Base-by-base conservation (phyloP, 2,888 invertebrate species). In the Sisyra terminalis region DNA sequence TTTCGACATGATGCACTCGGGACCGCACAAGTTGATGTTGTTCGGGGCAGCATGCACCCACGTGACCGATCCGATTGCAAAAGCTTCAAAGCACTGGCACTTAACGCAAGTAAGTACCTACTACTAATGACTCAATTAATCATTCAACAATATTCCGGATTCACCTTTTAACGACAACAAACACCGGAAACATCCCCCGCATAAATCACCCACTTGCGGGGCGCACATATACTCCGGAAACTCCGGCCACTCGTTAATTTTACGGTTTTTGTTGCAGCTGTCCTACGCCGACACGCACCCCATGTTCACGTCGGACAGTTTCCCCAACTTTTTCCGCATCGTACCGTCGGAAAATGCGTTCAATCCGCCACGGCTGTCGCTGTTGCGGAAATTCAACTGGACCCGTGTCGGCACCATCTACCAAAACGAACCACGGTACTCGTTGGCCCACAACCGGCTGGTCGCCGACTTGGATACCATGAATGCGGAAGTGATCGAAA, bases 201-300 rank as follows among this genome's bases (percentile, higher is more conserved):
- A n/a, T n/a, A n/a, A n/a, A n/a, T n/a, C n/a, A n/a, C n/a, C n/a
- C n/a, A n/a, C n/a, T n/a, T n/a, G n/a, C n/a, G n/a, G n/a, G n/a
- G n/a, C n/a, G n/a, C n/a, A n/a, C n/a, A n/a, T n/a, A n/a, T n/a
- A n/a, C n/a, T n/a, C n/a, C n/a, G n/a, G n/a, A n/a, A n/a, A n/a
- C n/a, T n/a, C n/a, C n/a, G n/a, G n/a, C n/a, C n/a, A n/a, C n/a
- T n/a, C n/a, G n/a, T n/a, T n/a, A n/a, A n/a, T n/a, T n/a, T n/a
- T n/a, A n/a, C n/a, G n/a, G n/a, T n/a, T n/a, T n/a, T n/a, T n/a
- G 49, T 64, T 64, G 15, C 70, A 90, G 83, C 66, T 96, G 7
- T 93, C 94, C 10, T 96, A 94, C 63, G 94, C 93, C 4, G 96
- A 97, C 62, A 96, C 93, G 3, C 93, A 96, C 64, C 96, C 96